These are phyloP conservation scores for Caracal caracal DNA, from an alignment of 2,113 vertebrate species.

Conservation along the genomic window DNA sequence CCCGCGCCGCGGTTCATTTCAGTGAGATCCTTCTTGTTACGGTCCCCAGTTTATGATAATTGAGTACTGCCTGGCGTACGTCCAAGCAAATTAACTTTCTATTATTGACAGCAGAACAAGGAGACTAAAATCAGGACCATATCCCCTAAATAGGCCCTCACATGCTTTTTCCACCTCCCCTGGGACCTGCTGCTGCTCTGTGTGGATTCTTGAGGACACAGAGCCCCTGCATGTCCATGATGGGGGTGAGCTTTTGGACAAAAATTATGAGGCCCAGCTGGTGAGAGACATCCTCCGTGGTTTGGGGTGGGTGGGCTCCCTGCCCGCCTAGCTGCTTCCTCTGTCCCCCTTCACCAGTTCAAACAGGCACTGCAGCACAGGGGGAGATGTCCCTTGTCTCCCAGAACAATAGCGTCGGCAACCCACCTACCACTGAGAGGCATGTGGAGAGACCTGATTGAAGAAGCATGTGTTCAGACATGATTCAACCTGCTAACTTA, in stretches of 20 bases:
- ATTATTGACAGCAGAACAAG: constrained; percentile 47
- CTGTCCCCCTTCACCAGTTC: background rate
- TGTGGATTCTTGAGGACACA: background rate
- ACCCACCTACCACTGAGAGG: background rate
- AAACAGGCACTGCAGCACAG: background rate
- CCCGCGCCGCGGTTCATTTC: background rate
- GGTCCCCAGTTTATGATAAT: constrained; percentile 25
- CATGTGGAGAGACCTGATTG: background rate
- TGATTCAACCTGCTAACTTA: constrained; percentile 21
- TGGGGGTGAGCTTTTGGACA: background rate
- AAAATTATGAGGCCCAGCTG: background rate
- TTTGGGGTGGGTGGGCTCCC: background rate
- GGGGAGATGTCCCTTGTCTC: background rate
- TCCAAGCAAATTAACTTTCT: constrained; percentile 55
- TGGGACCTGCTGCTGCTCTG: background rate
- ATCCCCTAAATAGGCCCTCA: background rate
- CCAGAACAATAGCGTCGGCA: background rate
- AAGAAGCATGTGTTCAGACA: background rate
- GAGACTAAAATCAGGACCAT: constrained; percentile 26
- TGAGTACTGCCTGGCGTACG: constrained; percentile 2
- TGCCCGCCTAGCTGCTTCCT: background rate
- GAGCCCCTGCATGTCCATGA: background rate
- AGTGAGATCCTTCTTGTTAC: background rate
- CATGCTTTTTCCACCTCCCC: background rate
- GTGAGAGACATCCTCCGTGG: background rate